Conservation (phyloP, 2,888 invertebrate species). For the Alsophila aescularia region DNA sequence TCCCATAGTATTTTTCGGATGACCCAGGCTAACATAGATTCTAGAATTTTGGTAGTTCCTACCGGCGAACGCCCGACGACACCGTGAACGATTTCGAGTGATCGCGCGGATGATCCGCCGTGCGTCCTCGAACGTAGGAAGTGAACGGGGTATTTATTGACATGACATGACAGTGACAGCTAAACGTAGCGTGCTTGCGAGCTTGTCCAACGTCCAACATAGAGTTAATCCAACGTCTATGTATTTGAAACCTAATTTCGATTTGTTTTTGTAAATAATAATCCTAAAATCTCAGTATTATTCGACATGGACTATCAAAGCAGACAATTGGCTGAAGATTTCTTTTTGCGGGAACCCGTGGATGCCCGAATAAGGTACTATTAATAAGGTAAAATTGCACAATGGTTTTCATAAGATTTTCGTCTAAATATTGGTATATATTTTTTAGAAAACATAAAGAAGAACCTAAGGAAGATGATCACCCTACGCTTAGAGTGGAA, state of each 20-base stretch:
- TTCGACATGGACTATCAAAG: constrained; percentile 83
- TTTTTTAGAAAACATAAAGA: constrained; percentile 68
- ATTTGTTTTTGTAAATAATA: constrained; percentile 4
- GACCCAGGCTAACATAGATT: too few relatives aligned
- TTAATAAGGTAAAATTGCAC: constrained; percentile 29
- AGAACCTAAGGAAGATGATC: constrained; percentile 74
- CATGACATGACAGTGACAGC: too few relatives aligned
- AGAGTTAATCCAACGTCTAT: too few relatives aligned
- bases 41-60: too few relatives aligned
- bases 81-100: too few relatives aligned
- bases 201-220: too few relatives aligned
- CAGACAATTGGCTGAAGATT: constrained; percentile 85
- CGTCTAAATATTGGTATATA: constrained; percentile 19
- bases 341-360: constrained; percentile 85
- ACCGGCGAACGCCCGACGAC: too few relatives aligned
- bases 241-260: not conserved
- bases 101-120: too few relatives aligned
- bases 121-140: too few relatives aligned
- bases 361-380: constrained; percentile 85
- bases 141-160: too few relatives aligned
- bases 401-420: constrained; percentile 33
- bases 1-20: too few relatives aligned
- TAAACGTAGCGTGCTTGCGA: too few relatives aligned
- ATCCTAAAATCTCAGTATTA: constrained; percentile 22
- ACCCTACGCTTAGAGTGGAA: constrained; percentile 87